These are phyloP conservation scores for Anarhynchus alexandrinus DNA, from an alignment of 2,113 vertebrate species.

Conservation along the genomic window DNA sequence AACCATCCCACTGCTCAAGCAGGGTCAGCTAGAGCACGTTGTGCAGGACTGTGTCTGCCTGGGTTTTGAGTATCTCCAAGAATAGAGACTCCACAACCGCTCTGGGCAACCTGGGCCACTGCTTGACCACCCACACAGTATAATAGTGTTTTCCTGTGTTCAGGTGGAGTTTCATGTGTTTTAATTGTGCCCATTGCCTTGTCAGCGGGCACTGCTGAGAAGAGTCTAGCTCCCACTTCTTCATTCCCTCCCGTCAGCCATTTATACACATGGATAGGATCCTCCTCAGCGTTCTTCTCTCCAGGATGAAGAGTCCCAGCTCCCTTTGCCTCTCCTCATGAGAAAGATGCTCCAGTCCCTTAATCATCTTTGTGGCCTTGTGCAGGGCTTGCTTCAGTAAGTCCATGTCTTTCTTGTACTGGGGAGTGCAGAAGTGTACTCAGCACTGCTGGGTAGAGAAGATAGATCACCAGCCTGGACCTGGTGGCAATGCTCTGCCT, in stretches of 20 bases:
- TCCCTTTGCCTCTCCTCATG: not conserved
- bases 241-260: not conserved
- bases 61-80: not conserved
- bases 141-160: not conserved
- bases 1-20: accelerated
- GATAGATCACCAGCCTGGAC: not conserved
- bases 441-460: not conserved
- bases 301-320: not conserved
- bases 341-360: not conserved
- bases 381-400: accelerated
- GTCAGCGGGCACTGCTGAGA: not conserved
- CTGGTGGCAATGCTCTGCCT: not conserved
- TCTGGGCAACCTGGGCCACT: not conserved
- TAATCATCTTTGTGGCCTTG: not conserved
- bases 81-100: not conserved
- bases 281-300: not conserved
- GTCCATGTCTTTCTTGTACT: not conserved
- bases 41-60: not conserved
- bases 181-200: not conserved
- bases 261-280: not conserved
- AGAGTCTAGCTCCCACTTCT: not conserved
- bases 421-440: not conserved
- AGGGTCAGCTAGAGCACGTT: not conserved
- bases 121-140: not conserved
- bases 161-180: not conserved